Base-by-base conservation (phyloP, 2,888 invertebrate species). In the Metalampra italica region DNA sequence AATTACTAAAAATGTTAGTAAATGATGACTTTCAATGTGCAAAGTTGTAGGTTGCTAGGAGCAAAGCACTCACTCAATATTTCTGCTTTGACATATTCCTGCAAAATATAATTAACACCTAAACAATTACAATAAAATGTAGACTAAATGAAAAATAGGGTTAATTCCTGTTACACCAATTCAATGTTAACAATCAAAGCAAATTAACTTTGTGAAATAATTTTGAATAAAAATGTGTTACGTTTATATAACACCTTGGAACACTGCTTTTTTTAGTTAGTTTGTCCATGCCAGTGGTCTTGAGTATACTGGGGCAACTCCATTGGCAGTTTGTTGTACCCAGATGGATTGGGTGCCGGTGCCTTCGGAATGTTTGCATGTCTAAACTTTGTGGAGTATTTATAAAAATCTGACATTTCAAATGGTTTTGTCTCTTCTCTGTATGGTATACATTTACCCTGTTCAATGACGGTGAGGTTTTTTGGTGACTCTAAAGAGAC, bases 371-470 rank as follows among this genome's bases (percentile, higher is more conserved):
- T 64, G 66, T 71, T 80, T 1, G 75, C 73, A 66, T 96, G 94
- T 54, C 97, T 92, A 77, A 95, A 97, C 76, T 97, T 97, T 5
- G 97, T 97, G 46, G 98, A 98, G 79, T 98, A 98, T 82, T 98
- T 98, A 79, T 98, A 98, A 80, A 97, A 98, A 82, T 98, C 98
- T 0, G 97, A 94, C 96, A 98, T 97, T 90, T 98, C 98, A 85
- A 98, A 98, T 3, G 98, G 98, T 76, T 98, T 98, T 0, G 96
- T 96, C 49, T 97, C 96, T 86, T 98, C 98, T 68, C 96, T 92
- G 73, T 96, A 97, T 0, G 97, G 97, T 77, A 96, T 96, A 87
- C 95, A 96, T 64, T 95, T 96, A 34, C 96, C 97, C 56, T 95
- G 94, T 69, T 96, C 95, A 32, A 97, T 95, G 0, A 97, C 91